Evolutionary conservation across 2,113 vertebrate genomes (phyloP).

Genomic region (Rousettus leschenaultii): DNA sequence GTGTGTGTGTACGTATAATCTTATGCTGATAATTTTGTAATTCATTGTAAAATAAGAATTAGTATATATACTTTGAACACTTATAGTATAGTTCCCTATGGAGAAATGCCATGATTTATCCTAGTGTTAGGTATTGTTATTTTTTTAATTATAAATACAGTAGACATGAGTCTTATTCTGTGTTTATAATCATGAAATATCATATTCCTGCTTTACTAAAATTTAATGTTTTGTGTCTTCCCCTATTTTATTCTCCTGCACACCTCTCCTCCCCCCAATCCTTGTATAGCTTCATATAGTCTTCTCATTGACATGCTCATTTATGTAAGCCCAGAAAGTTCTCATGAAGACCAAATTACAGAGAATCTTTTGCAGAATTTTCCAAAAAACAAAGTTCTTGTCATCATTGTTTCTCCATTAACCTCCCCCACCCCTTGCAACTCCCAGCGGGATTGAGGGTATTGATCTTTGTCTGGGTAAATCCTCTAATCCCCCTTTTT

Average conservation of each 20-base stretch:
- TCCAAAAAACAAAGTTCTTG: neutral
- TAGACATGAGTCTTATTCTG: neutral
- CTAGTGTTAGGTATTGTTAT: neutral
- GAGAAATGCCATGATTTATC: neutral
- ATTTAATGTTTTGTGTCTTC: neutral
- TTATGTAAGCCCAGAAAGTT: neutral
- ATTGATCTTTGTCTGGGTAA: neutral
- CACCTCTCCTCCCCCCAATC: neutral
- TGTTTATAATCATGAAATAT: neutral
- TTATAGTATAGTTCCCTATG: neutral
- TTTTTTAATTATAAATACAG: neutral
- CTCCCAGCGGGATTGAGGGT: neutral
- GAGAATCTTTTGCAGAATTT: slow-evolving; percentile 32
- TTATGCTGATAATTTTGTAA: slow-evolving; percentile 13
- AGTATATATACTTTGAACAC: slow-evolving; percentile 5
- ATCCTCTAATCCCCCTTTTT: neutral
- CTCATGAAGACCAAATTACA: slow-evolving; percentile 11
- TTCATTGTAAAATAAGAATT: neutral
- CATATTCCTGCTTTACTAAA: neutral
- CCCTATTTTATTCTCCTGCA: neutral
- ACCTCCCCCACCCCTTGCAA: too few relatives aligned
- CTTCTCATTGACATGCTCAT: neutral
- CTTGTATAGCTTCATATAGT: neutral
- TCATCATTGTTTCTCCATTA: neutral
- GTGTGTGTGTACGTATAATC: neutral